Evolutionary conservation across 2,113 vertebrate species (phyloP).

Genomic region (Pluvianellus socialis): DNA sequence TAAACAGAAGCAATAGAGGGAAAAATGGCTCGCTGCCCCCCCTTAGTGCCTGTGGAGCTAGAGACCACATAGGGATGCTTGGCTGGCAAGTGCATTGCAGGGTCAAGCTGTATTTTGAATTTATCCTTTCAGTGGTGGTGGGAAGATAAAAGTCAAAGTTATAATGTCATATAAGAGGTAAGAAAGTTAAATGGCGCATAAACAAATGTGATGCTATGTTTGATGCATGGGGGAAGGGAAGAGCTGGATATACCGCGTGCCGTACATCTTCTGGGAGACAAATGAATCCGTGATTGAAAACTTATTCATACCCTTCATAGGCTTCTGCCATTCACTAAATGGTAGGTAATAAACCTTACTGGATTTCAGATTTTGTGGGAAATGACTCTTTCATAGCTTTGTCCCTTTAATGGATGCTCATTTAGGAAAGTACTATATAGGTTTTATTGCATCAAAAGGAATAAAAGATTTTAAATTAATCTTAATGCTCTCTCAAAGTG

Average conservation of each 20-base stretch:
- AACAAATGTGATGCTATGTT: not conserved
- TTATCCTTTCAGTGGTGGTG: not conserved
- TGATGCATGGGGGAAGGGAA: not conserved
- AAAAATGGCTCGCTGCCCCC: not conserved
- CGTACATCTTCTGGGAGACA: not conserved
- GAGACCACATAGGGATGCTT: not conserved
- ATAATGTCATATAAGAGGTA: not conserved
- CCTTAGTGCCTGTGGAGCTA: not conserved
- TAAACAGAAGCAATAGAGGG: not conserved
- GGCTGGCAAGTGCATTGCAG: not conserved
- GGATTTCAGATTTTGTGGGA: slow-evolving; percentile 63
- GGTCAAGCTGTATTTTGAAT: not conserved
- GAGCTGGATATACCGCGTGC: not conserved
- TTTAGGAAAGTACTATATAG: slow-evolving; percentile 43
- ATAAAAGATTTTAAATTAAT: slow-evolving; percentile 58
- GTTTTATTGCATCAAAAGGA: slow-evolving; percentile 64
- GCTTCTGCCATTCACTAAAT: slow-evolving; percentile 47
- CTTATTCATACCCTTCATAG: slow-evolving; percentile 7
- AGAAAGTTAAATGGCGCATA: slow-evolving; percentile 2
- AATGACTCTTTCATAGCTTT: slow-evolving; percentile 57
- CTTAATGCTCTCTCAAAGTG: not conserved
- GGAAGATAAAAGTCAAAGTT: not conserved
- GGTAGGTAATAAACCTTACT: slow-evolving; percentile 62
- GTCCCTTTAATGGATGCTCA: slow-evolving; percentile 54
- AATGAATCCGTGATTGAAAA: slow-evolving; percentile 40